phyloP scores from a whole-genome alignment of 2,797 vertebrate species.

The Pangasius macronema region DNA sequence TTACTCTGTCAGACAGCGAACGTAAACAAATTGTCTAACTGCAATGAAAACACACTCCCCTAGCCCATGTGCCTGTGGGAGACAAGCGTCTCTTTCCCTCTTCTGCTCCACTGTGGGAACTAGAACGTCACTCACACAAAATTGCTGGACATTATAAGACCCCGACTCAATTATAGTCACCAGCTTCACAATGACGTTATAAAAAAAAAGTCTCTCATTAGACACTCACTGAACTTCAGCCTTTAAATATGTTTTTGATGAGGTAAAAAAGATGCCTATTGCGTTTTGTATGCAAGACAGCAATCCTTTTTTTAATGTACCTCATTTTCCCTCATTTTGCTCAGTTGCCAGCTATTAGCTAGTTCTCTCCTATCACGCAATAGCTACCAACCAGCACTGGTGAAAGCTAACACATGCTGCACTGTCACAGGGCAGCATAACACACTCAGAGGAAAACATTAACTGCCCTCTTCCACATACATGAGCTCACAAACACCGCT shows the following conservation, averaged over 20 bases:
- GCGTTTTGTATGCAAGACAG: background rate
- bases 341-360: background rate
- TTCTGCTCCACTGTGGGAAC: conserved; percentile 35
- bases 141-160: conserved; percentile 20
- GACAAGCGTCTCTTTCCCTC: conserved; percentile 47
- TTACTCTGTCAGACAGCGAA: conserved; percentile 55
- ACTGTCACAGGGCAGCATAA: background rate
- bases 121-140: conserved; percentile 29
- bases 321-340: background rate
- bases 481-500: background rate
- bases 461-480: background rate
- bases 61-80: conserved; percentile 35
- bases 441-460: background rate
- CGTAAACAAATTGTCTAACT: conserved; percentile 56
- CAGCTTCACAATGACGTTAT: background rate
- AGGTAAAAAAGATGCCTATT: background rate
- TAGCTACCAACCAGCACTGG: background rate
- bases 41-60: conserved; percentile 55
- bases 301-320: background rate
- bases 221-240: background rate
- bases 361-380: background rate
- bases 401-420: background rate
- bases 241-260: background rate
- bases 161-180: conserved; percentile 17
- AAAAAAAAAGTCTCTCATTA: background rate